phyloP scores from a whole-genome alignment of 2,888 invertebrate species.

The Eristalis arbustorum region DNA sequence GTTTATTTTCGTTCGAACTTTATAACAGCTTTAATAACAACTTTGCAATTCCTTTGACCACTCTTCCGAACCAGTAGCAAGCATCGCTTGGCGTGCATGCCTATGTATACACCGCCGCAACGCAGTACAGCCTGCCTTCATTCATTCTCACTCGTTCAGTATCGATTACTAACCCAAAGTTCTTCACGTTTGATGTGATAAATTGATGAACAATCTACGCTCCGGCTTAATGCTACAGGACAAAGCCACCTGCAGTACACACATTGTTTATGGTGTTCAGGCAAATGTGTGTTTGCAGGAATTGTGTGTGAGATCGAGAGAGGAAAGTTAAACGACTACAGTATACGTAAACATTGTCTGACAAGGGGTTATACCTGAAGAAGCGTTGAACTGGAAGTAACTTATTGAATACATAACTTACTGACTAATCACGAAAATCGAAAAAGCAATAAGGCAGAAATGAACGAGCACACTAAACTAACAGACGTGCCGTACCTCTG shows the following conservation, averaged over 20 bases:
- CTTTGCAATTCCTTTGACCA: slow-evolving; percentile 19
- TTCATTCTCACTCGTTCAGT: not conserved
- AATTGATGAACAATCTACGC: not conserved
- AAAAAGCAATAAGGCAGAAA: slow-evolving; percentile 32
- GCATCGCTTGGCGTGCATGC: not conserved
- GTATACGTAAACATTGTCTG: slow-evolving; percentile 10
- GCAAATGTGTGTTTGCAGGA: not conserved
- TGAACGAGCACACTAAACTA: not conserved
- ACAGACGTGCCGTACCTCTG: slow-evolving; percentile 3
- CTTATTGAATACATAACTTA: slow-evolving; percentile 1
- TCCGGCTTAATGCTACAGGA: not conserved
- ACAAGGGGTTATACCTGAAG: slow-evolving; percentile 2
- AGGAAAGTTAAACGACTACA: not conserved
- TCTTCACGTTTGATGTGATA: slow-evolving; percentile 8
- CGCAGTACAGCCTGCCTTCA: not conserved
- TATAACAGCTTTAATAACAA: not conserved
- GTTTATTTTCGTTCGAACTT: not conserved
- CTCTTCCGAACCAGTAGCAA: not conserved
- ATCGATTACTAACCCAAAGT: slow-evolving; percentile 20
- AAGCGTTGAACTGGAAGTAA: slow-evolving; percentile 3
- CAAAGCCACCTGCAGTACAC: not conserved
- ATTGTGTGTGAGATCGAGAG: not conserved
- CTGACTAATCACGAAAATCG: slow-evolving; percentile 16
- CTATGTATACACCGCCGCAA: not conserved
- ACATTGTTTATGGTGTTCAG: not conserved